Evolutionary conservation across 2,113 vertebrate species (phyloP), one percentile per base, ranked within the genome.

Genomic region (Rhinolophus sinicus): DNA sequence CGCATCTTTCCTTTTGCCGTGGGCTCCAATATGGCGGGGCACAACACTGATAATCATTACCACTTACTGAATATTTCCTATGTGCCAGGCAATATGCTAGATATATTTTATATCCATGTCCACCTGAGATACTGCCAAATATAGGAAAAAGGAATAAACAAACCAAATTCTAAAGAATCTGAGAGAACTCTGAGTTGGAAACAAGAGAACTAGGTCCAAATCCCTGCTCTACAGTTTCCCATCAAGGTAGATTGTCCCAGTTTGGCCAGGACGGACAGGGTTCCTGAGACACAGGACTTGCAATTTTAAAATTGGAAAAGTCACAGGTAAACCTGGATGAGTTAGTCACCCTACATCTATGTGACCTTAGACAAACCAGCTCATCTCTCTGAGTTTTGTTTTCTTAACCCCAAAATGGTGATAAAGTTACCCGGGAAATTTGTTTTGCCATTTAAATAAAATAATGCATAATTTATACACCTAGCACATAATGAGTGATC

Each of bases 401-500:
- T 80, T 62, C 73, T 95, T 95, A 83, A 35, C 28, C 83, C n/a
- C 28, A 1, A 82, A 90, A 85, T 56, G 47, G 33, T 84, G 7
- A 47, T 35, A 87, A 44, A 56, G 54, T 35, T 40, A 96, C 24
- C 30, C 28, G 19, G 75, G 64, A 82, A 89, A 67, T 24, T 65
- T 52, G n/a, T 62, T 58, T 92, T 80, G 33, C 72, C n/a, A 81
- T 56, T 81, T 88, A 67, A 65, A 93, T 87, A 94, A 58, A 91
- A 77, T 44, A 72, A 81, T 60, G 12, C 18, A 15, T 84, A 3
- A 52, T 73, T 72, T 38, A 54, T 70, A 75, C 26, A 67, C 64
- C 22, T 76, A 72, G 18, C n/a, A 78, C 22, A 28, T 3, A 81
- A 21, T 8, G 16, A 84, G 1, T 35, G 21, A 54, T 47, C 35